Evolutionary conservation across 1,140 invertebrate species (phyloP).

Genomic region (Mycetomoellerius zeteki): DNA sequence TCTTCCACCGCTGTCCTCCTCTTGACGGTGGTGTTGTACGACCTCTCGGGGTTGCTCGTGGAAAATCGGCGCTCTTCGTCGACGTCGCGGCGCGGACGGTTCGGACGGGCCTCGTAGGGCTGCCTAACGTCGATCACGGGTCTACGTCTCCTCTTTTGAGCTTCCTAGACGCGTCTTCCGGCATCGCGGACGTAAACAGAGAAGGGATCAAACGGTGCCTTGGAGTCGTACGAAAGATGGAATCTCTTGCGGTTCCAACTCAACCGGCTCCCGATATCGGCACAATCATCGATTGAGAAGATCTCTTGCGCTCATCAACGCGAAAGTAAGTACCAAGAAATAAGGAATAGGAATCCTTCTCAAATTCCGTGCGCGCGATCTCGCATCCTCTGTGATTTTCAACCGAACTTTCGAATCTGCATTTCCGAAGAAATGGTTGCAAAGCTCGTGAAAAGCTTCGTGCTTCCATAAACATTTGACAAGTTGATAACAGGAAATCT

Average conservation of each 20-base stretch:
- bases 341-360: background rate
- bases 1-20: slow-evolving; percentile 76
- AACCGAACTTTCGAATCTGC: background rate
- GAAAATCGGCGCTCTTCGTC: slow-evolving; percentile 81
- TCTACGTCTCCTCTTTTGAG: slow-evolving; percentile 70
- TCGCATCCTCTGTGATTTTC: background rate
- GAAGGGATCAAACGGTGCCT: slow-evolving; percentile 34
- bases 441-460: background rate
- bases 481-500: background rate
- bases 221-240: slow-evolving; percentile 30
- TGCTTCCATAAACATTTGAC: background rate
- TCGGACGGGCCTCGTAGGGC: slow-evolving; percentile 74
- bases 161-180: slow-evolving; percentile 66
- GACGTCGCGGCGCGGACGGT: slow-evolving; percentile 78
- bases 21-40: slow-evolving; percentile 79
- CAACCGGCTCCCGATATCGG: background rate
- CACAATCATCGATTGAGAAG: slow-evolving; percentile 14
- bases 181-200: slow-evolving; percentile 53
- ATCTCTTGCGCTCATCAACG: slow-evolving; percentile 24
- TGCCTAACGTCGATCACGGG: slow-evolving; percentile 75
- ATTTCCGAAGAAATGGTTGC: background rate
- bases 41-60: slow-evolving; percentile 83
- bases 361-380: slow-evolving; percentile 18
- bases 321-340: slow-evolving; percentile 49
- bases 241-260: slow-evolving; percentile 51